Base-by-base conservation (phyloP, 2,797 vertebrate species). In the Crenuchus spilurus region DNA sequence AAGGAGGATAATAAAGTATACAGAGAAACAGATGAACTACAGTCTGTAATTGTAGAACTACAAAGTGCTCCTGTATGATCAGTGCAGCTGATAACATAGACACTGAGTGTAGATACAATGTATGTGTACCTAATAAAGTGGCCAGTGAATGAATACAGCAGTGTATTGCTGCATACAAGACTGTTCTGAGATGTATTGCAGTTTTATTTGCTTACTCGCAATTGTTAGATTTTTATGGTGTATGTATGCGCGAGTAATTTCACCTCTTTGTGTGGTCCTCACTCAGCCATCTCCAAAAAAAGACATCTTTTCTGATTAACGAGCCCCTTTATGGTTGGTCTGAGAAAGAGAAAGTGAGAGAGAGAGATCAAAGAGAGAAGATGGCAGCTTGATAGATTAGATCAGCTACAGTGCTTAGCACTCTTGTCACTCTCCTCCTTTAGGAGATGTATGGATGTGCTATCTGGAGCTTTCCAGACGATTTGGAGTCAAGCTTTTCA, bases 371-470 rank as follows among this genome's bases (percentile, higher is more conserved):
- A 33, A 16, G 35, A 24, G 57, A 51, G 30, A 74, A 30, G 44
- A 31, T 73, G 60, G 42, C 37, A 68, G 31, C 3, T 2, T 76
- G 80, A 78, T 76, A 41, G 76, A 78, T 78, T 67, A 60, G 68
- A 72, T 75, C 71, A 78, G 67, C 58, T 51, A 26, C 13, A 69
- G 49, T 79, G 30, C 39, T 75, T 67, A 72, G 65, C 74, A 63
- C 69, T 75, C 62, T 51, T 55, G 44, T 78, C 70, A 61, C 49
- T 11, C 70, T 78, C 65, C 46, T 70, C 18, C 49, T 64, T 61
- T 61, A 61, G 52, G 52, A 78, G 69, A 73, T 60, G 33, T 31
- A 70, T 76, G 70, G 37, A 70, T 55, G 61, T 6, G 13, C 48
- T 72, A 68, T 77, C 61, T 67, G 63, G 52, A 31, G 60, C 49